A percentile compares a stretch with the other conserved stretches of the same genome.
These are phyloP conservation scores for Lindbergichthys nudifrons DNA, from an alignment of 2,797 vertebrate genomes.

Conservation along the genomic window DNA sequence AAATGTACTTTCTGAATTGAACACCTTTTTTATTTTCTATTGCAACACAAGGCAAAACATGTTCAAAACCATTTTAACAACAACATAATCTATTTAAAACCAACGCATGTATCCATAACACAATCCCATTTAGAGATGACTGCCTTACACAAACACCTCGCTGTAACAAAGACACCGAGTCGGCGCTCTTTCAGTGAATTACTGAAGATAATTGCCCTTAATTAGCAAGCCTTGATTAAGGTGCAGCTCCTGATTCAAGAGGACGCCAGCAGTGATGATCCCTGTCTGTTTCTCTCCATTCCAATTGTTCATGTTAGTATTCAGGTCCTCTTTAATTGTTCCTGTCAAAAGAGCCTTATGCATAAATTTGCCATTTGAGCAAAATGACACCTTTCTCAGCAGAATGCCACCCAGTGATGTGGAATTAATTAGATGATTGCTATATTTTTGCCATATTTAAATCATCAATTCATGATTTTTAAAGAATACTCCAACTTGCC, in stretches of 20 bases:
- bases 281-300: constrained; percentile 54
- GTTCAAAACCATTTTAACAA: neutral
- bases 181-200: constrained; percentile 67
- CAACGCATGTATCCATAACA: constrained; percentile 1
- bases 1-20: neutral
- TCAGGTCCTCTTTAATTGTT: constrained; percentile 63
- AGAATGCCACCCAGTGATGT: constrained; percentile 21
- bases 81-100: neutral
- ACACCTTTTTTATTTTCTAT: neutral
- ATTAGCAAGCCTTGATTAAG: constrained; percentile 81
- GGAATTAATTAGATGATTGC: constrained; percentile 2
- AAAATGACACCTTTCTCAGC: constrained; percentile 19
- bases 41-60: no score
- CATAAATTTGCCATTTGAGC: constrained; percentile 59
- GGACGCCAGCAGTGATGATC: constrained; percentile 72
- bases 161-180: constrained; percentile 49
- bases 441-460: neutral
- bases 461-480: constrained; percentile 1
- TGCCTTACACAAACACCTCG: constrained; percentile 29
- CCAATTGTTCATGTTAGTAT: constrained; percentile 73
- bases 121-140: constrained; percentile 30
- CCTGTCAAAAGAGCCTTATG: constrained; percentile 58
- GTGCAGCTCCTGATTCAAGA: constrained; percentile 78
- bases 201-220: constrained; percentile 79
- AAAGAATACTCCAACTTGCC: neutral